Base-by-base conservation (phyloP, 2,888 invertebrate genomes). In the Malachius bipustulatus region DNA sequence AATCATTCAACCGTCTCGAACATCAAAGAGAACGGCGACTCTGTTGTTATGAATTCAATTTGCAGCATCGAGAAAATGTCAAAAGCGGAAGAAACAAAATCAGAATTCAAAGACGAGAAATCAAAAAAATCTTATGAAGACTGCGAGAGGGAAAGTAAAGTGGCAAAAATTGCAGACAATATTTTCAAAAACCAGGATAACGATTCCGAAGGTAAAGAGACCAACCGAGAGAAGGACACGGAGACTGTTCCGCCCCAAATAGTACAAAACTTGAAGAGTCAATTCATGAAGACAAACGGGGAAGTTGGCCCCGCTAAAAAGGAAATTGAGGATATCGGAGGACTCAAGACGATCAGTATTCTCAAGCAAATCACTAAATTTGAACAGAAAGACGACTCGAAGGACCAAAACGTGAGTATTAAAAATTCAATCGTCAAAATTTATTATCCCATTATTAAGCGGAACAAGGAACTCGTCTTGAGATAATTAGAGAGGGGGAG, bases 311-410 rank as follows among this genome's bases (percentile, higher is more conserved):
- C 47, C 9, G 52, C 44, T 31, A 51, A 48, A 35, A 47, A 47
- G 14, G 14, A 12, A 8, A 42, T 37, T 3, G 44, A 39, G 2
- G 54, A 53, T 29, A 45, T 47, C 6, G 46, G 40, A 10, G 51
- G 56, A 26, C 37, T 55, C 34, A 57, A 54, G 39, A 51, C 52
- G 12, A 44, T 57, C 12, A 56, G 57, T 41, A 54, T 60, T 34
- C 55, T 59, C 50, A 56, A 56, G 40, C 59, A 62, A 38, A 60
- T 62, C 31, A 56, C 49, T 42, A 59, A 55, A 36, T 61, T 62
- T 42, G 62, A 62, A 38, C 49, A 49, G 24, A 51, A 49, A 14
- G 51, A 55, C 16, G 31, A 37, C 12, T 47, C 35, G 11, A 43
- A 40, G 16, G 36, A 16, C 8, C 46, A 48, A 16, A 49, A 48